phyloP scores from a whole-genome alignment of 2,797 vertebrate species.

The Scomberomorus guttatus region DNA sequence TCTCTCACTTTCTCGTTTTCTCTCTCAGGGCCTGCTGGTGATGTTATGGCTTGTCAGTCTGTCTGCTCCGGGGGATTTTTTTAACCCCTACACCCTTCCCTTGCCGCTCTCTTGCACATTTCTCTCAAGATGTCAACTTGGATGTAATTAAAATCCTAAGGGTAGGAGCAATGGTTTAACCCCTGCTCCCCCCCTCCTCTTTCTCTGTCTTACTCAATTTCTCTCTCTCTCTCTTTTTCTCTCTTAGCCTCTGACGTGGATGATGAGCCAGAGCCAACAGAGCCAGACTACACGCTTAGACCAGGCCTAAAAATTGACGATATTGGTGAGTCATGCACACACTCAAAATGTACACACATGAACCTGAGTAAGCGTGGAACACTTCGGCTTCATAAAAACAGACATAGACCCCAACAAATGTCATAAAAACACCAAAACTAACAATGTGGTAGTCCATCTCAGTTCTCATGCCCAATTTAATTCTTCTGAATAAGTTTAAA shows the following conservation, averaged over 20 bases:
- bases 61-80: constrained; percentile 62
- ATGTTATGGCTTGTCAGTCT: constrained; percentile 74
- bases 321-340: constrained; percentile 88
- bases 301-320: constrained; percentile 96
- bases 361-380: constrained; percentile 22
- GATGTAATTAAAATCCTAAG: constrained; percentile 74
- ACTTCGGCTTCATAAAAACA: constrained; percentile 23
- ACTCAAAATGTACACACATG: constrained; percentile 12
- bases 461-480: neutral
- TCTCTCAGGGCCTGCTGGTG: constrained; percentile 51
- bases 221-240: constrained; percentile 43
- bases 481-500: neutral
- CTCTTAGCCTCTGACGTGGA: constrained; percentile 80
- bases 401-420: neutral
- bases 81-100: constrained; percentile 70
- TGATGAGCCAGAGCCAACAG: constrained; percentile 91
- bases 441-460: neutral
- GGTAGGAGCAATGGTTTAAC: constrained; percentile 72
- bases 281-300: constrained; percentile 94
- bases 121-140: constrained; percentile 67
- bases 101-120: constrained; percentile 47
- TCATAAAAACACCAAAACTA: neutral
- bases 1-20: constrained; percentile 28
- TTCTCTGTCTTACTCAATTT: constrained; percentile 48
- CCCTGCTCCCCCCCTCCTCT: constrained; percentile 45